Percentiles rank a stretch among this genome's conserved stretches.
These are phyloP conservation scores for Molorchus minor DNA, from an alignment of 2,888 invertebrate genomes.

Conservation along the genomic window DNA sequence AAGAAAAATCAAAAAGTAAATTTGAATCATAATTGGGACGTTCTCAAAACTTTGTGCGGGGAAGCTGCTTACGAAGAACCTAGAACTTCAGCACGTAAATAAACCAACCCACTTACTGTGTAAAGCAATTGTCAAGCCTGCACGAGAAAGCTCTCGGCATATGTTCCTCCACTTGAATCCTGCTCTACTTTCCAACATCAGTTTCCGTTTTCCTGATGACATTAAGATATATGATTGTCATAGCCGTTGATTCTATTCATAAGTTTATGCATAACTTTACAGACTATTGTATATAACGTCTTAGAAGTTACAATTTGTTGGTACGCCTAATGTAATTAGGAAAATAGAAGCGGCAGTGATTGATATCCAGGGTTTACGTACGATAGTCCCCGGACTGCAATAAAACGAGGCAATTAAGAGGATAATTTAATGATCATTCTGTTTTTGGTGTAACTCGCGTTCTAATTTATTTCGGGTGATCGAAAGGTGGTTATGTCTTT, in stretches of 20 bases:
- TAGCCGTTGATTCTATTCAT: conserved; percentile 35
- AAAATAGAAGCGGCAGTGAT: conserved; percentile 14
- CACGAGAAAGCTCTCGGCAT: conserved; percentile 35
- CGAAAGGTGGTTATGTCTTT: conserved; percentile 2
- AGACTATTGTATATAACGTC: conserved; percentile 31
- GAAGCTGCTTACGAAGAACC: too few species aligned
- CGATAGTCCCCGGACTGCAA: not conserved
- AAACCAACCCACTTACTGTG: too few species aligned
- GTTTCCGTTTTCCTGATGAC: conserved; percentile 36
- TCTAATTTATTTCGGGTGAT: conserved; percentile 2
- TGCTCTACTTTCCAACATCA: conserved; percentile 37
- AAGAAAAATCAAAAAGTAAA: too few species aligned
- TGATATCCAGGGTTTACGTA: conserved; percentile 1
- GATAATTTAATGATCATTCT: conserved; percentile 12
- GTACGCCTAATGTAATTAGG: conserved; percentile 12
- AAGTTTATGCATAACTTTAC: conserved; percentile 37
- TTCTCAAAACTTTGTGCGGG: not conserved
- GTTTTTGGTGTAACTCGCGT: conserved; percentile 7
- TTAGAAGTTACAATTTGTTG: conserved; percentile 19
- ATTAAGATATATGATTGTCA: conserved; percentile 35
- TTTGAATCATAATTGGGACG: not conserved
- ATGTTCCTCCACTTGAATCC: conserved; percentile 37
- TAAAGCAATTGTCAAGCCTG: conserved; percentile 18
- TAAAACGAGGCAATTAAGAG: conserved; percentile 15
- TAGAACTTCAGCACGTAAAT: too few species aligned